Evolutionary conservation across 2,888 invertebrate genomes (phyloP).

Genomic region (Taphrorychus bicolor): DNA sequence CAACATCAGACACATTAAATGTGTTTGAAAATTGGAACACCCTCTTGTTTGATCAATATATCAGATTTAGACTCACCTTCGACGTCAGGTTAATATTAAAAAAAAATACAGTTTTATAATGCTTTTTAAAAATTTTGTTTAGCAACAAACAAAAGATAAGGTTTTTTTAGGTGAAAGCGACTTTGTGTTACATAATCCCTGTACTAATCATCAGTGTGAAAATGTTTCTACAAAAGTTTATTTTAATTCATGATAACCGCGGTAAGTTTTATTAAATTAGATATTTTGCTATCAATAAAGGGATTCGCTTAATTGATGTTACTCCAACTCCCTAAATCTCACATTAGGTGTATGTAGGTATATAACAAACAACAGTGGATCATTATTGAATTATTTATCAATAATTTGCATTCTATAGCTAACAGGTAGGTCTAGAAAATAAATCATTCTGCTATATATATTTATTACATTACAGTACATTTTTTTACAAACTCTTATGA

Average conservation of each 20-base stretch:
- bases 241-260: conserved; percentile 44
- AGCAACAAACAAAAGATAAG: neutral
- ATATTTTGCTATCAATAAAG: neutral
- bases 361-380: no score
- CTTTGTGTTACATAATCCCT: no score
- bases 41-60: conserved; percentile 18
- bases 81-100: neutral
- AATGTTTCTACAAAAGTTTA: conserved; percentile 46
- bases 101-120: neutral
- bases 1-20: conserved; percentile 2
- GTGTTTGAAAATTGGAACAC: conserved; percentile 7
- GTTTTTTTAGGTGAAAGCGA: neutral
- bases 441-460: no score
- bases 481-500: no score
- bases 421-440: no score
- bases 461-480: no score
- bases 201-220: no score
- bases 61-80: neutral
- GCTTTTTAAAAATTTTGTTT: neutral
- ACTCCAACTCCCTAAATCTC: no score
- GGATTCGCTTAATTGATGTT: no score
- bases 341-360: no score
- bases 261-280: conserved; percentile 39
- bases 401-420: no score
- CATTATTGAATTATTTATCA: no score